phyloP scores from a whole-genome alignment of 1,140 invertebrate species.

The Eupristina koningsbergeri region DNA sequence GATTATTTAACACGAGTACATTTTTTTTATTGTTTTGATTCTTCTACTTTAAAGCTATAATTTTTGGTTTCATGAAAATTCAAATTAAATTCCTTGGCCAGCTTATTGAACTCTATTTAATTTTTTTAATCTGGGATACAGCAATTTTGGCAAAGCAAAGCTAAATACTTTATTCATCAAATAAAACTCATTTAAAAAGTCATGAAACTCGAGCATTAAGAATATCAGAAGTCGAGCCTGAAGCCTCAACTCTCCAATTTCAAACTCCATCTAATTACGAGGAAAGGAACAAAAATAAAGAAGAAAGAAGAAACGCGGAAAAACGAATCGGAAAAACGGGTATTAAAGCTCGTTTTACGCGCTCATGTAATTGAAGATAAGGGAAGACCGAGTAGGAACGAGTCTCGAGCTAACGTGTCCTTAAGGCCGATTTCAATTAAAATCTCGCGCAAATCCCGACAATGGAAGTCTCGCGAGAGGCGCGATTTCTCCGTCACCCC shows the following conservation, averaged over 20 bases:
- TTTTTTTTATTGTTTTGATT: too few relatives aligned
- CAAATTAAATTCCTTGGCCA: neutral
- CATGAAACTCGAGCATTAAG: neutral
- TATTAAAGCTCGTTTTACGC: constrained; percentile 10
- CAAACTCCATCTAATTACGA: constrained; percentile 5
- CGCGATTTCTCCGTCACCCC: constrained; percentile 2
- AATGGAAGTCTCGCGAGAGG: constrained; percentile 32
- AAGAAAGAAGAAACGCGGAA: neutral
- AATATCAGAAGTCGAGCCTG: neutral
- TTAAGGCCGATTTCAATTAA: constrained; percentile 48
- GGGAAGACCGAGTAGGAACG: neutral
- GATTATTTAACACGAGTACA: too few relatives aligned
- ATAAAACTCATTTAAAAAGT: neutral
- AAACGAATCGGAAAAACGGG: neutral
- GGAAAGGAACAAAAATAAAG: neutral
- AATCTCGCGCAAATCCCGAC: constrained; percentile 43
- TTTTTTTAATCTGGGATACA: neutral
- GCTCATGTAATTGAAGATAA: constrained; percentile 36
- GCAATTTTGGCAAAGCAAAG: neutral
- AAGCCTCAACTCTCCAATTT: neutral
- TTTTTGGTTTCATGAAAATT: neutral
- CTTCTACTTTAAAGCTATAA: too few relatives aligned
- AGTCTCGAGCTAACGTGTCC: constrained; percentile 1
- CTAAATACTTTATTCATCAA: neutral
- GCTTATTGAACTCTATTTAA: neutral